Percentiles rank a stretch among this genome's conserved stretches.
Evolutionary conservation across 2,113 vertebrate species (phyloP).

Genomic region (Centrocercus urophasianus): DNA sequence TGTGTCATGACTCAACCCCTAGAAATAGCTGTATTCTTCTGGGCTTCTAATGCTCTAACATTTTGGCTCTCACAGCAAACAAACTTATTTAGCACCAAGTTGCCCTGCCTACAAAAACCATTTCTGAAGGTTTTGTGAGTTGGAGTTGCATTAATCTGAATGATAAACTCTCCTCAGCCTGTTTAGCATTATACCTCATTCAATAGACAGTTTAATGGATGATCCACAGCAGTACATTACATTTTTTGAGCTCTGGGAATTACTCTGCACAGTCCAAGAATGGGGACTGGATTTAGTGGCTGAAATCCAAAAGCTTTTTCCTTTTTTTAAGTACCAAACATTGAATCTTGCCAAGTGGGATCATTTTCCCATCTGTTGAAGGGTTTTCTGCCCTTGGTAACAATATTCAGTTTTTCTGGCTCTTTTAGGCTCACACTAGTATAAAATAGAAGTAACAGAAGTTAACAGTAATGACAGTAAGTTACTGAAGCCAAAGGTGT

Average conservation of each 20-base stretch:
- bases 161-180: slow-evolving; percentile 61
- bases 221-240: slow-evolving; percentile 65
- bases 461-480: slow-evolving; percentile 16
- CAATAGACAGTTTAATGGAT: slow-evolving; percentile 78
- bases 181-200: slow-evolving; percentile 75
- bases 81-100: slow-evolving; percentile 29
- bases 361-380: slow-evolving; percentile 66
- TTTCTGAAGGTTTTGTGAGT: slow-evolving; percentile 50
- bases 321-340: slow-evolving; percentile 59
- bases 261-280: slow-evolving; percentile 27
- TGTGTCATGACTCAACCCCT: slow-evolving; percentile 25
- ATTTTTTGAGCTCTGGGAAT: slow-evolving; percentile 65
- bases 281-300: slow-evolving; percentile 60
- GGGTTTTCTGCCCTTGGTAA: slow-evolving; percentile 54
- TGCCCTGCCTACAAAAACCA: slow-evolving; percentile 24
- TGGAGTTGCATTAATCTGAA: slow-evolving; percentile 53
- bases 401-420: slow-evolving; percentile 35
- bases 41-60: not conserved
- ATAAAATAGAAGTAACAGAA: slow-evolving; percentile 37
- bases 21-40: slow-evolving; percentile 55
- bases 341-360: slow-evolving; percentile 59
- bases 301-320: slow-evolving; percentile 63
- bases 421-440: slow-evolving; percentile 23
- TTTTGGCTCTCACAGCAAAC: slow-evolving; percentile 48
- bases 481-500: slow-evolving; percentile 7